Percentiles rank a stretch among this genome's conserved stretches.
phyloP scores from a whole-genome alignment of 2,888 invertebrate species.

The Lycophotia porphyrea region DNA sequence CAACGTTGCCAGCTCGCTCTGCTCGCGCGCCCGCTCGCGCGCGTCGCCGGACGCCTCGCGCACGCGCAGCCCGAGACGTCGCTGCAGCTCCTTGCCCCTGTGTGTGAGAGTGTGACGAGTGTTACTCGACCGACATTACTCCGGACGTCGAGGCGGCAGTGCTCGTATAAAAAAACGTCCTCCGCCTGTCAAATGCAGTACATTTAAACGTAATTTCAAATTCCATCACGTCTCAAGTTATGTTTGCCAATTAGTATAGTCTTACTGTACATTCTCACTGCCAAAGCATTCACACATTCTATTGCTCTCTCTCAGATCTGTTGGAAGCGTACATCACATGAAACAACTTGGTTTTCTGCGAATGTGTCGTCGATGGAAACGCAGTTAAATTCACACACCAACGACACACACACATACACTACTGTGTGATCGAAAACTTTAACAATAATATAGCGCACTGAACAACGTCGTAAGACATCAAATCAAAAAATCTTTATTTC shows the following conservation, averaged over 20 bases:
- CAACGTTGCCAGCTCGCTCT: conserved; percentile 94
- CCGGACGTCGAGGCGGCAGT: not conserved
- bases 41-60: conserved; percentile 98
- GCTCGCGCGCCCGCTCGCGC: conserved; percentile 97
- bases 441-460: not conserved
- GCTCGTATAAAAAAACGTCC: not conserved
- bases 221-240: too few relatives aligned
- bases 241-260: too few relatives aligned
- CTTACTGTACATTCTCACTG: not conserved
- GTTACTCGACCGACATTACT: not conserved
- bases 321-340: not conserved
- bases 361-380: too few relatives aligned
- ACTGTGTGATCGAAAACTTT: too few relatives aligned
- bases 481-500: too few relatives aligned
- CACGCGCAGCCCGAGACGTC: conserved; percentile 97
- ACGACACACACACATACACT: too few relatives aligned
- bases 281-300: not conserved
- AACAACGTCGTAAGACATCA: too few relatives aligned
- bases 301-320: not conserved
- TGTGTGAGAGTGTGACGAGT: too few relatives aligned
- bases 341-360: not conserved
- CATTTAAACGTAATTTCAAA: too few relatives aligned
- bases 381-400: too few relatives aligned
- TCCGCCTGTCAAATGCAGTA: too few relatives aligned
- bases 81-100: conserved; percentile 96